Evolutionary conservation across 1,140 invertebrate genomes (phyloP).

Genomic region (Andricus grossulariae): DNA sequence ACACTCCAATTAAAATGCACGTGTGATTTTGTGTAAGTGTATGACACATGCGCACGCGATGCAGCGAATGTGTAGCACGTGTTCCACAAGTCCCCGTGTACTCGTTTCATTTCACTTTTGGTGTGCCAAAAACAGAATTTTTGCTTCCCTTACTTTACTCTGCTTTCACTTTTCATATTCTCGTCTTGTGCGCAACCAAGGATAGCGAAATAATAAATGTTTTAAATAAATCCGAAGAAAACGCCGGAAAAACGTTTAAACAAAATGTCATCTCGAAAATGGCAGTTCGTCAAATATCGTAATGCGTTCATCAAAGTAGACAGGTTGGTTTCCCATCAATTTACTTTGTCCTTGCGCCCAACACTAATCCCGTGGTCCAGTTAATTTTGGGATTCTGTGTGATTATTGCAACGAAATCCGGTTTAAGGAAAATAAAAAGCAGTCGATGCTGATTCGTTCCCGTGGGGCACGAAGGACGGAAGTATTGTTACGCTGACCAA

Average conservation of each 20-base stretch:
- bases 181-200: conserved; percentile 69
- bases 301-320: conserved; percentile 68
- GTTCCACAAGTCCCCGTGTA: conserved; percentile 43
- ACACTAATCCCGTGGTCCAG: conserved; percentile 43
- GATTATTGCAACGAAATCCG: neutral
- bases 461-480: neutral
- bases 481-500: conserved; percentile 28
- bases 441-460: neutral
- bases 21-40: conserved; percentile 32
- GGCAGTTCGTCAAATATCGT: conserved; percentile 64
- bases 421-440: neutral
- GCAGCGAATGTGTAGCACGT: conserved; percentile 27
- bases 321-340: conserved; percentile 49
- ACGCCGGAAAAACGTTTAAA: conserved; percentile 67
- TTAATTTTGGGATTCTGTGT: neutral
- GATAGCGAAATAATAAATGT: conserved; percentile 55
- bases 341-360: neutral
- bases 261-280: conserved; percentile 54
- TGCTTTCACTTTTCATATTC: conserved; percentile 52
- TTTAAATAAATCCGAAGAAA: conserved; percentile 61
- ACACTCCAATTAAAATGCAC: conserved; percentile 17
- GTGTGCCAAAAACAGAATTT: conserved; percentile 69
- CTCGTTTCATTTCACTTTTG: conserved; percentile 55
- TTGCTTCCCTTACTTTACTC: conserved; percentile 51
- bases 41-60: conserved; percentile 36